Evolutionary conservation across 92 coral and sea anemone genomes (phyloP), one percentile per base, ranked within the genome.

Genomic region (Zoanthus sansibaricus): DNA sequence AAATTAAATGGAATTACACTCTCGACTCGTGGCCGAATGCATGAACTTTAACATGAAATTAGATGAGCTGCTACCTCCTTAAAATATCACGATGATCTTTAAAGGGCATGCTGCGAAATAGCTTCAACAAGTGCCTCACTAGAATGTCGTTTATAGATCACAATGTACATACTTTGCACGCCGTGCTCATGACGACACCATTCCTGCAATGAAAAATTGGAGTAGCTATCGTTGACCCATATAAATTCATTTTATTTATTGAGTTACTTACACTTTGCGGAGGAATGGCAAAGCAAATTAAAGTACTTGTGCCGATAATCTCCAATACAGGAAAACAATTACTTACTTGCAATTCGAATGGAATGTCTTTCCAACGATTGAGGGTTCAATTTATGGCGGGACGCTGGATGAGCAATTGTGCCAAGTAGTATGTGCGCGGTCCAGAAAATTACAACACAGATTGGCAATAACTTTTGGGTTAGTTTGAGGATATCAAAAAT

Each of bases 291-390:
- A 80, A 80, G 46, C 45, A 80, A 64, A 80, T 66, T 66, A 17
- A 47, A 80, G 32, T 64, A 80, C 32, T 80, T 48, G 62, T 20
- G 32, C 75, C 73, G 85, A 54, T 80, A 80, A 80, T 80, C 85
- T 74, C 75, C 85, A 80, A 80, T 80, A 80, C 75, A 80, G 85
- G 75, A 80, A 80, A 80, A 64, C 75, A 80, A 64, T 80, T 52
- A 80, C 85, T 80, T 80, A 80, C 85, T 44, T 52, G 21, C 61
- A 80, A 61, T 80, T 45, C 14, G 1, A 67, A 80, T 66, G 85
- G 85, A 80, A 80, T 66, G 84, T 62, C 25, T 62, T 80, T 58
- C 85, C 21, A 47, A 64, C 75, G 73, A 62, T 55, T 66, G 20
- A 67, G 67, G 42, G 42, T 21, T 80, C 21, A 46, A 58, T 66